A percentile compares a stretch with the other conserved stretches of the same genome.
phyloP scores from a whole-genome alignment of 2,888 invertebrate genomes.

The Diaperis boleti region DNA sequence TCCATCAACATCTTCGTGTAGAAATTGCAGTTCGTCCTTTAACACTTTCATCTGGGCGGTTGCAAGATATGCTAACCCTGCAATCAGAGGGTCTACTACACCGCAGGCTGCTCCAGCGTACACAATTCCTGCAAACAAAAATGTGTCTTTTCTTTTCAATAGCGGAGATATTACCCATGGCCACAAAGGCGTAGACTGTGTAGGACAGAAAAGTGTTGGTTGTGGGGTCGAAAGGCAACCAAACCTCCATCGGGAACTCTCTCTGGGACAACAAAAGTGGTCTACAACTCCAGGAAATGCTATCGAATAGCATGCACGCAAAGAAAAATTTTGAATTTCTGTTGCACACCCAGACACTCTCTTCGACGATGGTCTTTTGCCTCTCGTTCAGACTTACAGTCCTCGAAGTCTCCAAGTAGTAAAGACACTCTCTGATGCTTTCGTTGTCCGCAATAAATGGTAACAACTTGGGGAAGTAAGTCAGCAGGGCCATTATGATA shows the following conservation, averaged over 20 bases:
- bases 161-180: not conserved
- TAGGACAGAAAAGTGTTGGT: not conserved
- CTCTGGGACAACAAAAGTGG: not conserved
- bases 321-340: not conserved
- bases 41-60: conserved; percentile 15
- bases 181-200: not conserved
- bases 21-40: conserved; percentile 11
- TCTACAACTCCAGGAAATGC: not conserved
- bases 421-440: not conserved
- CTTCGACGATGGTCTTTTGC: not conserved
- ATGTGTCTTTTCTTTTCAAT: too few species aligned
- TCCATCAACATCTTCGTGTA: conserved; percentile 6
- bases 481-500: not conserved
- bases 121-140: not conserved
- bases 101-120: not conserved
- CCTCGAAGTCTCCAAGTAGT: not conserved
- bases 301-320: not conserved
- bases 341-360: not conserved
- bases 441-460: not conserved
- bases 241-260: conserved; percentile 14
- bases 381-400: not conserved
- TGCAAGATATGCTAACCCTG: conserved; percentile 9
- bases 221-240: conserved; percentile 14
- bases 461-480: not conserved
- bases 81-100: conserved; percentile 10